A percentile compares a stretch with the other conserved stretches of the same genome.
phyloP scores from a whole-genome alignment of 2,113 vertebrate species.

The Cinclus mexicanus region DNA sequence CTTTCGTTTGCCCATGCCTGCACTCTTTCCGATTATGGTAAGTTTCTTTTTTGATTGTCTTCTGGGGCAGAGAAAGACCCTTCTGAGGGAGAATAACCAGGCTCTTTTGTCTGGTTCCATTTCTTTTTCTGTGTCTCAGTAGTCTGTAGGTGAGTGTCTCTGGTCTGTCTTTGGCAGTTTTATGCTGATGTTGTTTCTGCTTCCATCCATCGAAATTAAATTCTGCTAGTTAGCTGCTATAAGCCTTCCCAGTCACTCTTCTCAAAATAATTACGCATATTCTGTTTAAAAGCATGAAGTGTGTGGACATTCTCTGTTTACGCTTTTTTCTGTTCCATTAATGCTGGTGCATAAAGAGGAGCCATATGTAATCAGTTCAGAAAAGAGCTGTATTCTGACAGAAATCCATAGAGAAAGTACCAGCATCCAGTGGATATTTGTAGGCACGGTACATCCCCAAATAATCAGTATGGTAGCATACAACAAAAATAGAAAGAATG shows the following conservation, averaged over 20 bases:
- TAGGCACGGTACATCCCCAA: neutral
- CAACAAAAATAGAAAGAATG: neutral
- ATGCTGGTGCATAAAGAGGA: neutral
- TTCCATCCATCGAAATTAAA: neutral
- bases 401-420: neutral
- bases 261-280: neutral
- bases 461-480: neutral
- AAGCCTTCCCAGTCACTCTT: neutral
- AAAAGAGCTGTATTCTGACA: neutral
- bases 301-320: neutral
- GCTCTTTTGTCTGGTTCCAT: neutral
- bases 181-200: neutral
- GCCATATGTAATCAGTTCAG: neutral
- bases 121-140: neutral
- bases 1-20: constrained; percentile 91
- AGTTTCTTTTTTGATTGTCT: constrained; percentile 5
- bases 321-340: neutral
- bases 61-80: neutral
- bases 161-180: neutral
- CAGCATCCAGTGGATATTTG: neutral
- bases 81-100: neutral
- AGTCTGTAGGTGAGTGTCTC: neutral
- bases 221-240: neutral
- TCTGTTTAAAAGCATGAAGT: neutral
- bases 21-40: constrained; percentile 93